A percentile compares a stretch with the other conserved stretches of the same genome.
phyloP scores from a whole-genome alignment of 2,888 invertebrate species.

The Ceraclea dissimilis region DNA sequence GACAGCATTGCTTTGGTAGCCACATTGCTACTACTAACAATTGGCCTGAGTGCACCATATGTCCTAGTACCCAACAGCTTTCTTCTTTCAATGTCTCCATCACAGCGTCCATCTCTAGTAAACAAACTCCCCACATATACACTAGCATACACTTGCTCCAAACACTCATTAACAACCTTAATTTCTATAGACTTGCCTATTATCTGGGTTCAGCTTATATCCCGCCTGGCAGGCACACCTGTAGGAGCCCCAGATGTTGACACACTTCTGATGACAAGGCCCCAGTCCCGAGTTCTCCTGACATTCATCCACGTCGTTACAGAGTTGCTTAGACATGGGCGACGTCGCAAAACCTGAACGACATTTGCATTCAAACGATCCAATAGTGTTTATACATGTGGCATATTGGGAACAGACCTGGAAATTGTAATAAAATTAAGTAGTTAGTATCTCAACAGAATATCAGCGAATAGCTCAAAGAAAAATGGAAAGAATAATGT shows the following conservation, averaged over 20 bases:
- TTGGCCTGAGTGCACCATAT: too few relatives aligned
- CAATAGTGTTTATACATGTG: slow-evolving; percentile 42
- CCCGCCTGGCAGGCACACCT: slow-evolving; percentile 82
- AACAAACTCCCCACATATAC: too few relatives aligned
- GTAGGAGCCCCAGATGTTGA: slow-evolving; percentile 87
- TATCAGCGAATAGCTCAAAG: too few relatives aligned
- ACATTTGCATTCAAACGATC: slow-evolving; percentile 44
- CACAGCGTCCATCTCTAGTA: too few relatives aligned
- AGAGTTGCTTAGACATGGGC: slow-evolving; percentile 44
- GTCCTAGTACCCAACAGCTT: too few relatives aligned
- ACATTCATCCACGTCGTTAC: slow-evolving; percentile 65
- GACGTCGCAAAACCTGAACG: slow-evolving; percentile 41
- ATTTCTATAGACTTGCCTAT: slow-evolving; percentile 54
- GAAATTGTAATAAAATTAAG: neutral
- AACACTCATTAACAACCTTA: too few relatives aligned
- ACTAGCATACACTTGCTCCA: too few relatives aligned
- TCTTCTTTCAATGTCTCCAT: too few relatives aligned
- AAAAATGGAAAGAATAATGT: too few relatives aligned
- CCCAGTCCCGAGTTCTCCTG: slow-evolving; percentile 35
- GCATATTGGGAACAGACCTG: slow-evolving; percentile 43
- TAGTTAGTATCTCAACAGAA: neutral
- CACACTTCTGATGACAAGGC: slow-evolving; percentile 80
- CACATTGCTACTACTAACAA: too few relatives aligned
- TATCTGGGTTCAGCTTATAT: slow-evolving; percentile 66
- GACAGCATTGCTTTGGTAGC: too few relatives aligned